These are phyloP conservation scores for Gymnorhina tibicen DNA, from an alignment of 2,113 vertebrate genomes.

Conservation along the genomic window DNA sequence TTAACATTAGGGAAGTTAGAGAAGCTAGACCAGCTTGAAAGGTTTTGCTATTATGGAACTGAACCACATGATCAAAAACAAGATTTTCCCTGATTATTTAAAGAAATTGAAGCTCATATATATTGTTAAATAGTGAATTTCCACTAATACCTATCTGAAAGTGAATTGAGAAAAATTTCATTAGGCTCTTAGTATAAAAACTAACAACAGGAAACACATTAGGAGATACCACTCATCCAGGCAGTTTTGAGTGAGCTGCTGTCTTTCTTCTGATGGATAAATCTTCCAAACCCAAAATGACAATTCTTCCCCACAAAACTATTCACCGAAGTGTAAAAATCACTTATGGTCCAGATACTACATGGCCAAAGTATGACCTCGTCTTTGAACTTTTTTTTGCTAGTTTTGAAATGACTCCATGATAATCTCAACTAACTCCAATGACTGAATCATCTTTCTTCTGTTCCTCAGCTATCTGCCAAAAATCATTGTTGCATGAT, in stretches of 20 bases:
- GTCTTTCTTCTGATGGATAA: background rate
- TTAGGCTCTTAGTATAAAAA: background rate
- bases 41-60: background rate
- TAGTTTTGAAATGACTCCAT: background rate
- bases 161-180: background rate
- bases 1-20: background rate
- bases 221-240: background rate
- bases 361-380: background rate
- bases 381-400: background rate
- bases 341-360: background rate
- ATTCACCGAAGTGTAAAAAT: background rate
- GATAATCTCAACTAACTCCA: background rate
- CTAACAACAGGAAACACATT: background rate
- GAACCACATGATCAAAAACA: background rate
- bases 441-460: background rate
- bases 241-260: background rate
- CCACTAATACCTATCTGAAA: background rate
- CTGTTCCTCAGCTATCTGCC: background rate
- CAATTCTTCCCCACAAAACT: background rate
- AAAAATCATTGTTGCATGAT: background rate
- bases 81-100: background rate
- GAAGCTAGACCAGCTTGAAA: background rate
- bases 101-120: background rate
- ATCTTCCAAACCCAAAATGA: background rate
- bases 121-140: background rate